A percentile compares a stretch with the other conserved stretches of the same genome.
Conservation (phyloP, 2,113 vertebrate species). For the Connochaetes taurinus region DNA sequence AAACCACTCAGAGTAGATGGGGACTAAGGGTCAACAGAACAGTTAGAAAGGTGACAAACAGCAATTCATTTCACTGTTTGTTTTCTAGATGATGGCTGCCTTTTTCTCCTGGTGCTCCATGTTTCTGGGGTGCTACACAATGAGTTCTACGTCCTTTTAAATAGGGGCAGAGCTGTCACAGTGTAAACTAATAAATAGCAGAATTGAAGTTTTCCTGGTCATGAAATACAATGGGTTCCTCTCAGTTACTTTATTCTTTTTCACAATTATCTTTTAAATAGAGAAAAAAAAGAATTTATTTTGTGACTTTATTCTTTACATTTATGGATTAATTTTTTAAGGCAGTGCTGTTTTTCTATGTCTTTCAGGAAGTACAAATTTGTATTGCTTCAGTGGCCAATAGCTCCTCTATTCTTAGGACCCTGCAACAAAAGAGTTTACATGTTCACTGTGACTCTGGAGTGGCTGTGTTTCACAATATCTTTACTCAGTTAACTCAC, state of each 20-base stretch:
- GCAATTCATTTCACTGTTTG: constrained; percentile 62
- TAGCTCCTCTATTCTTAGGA: background rate
- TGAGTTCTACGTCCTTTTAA: constrained; percentile 61
- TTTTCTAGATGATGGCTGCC: constrained; percentile 57
- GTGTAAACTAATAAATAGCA: constrained; percentile 57
- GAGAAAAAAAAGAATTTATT: background rate
- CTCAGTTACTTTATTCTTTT: constrained; percentile 32
- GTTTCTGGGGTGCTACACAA: constrained; percentile 55
- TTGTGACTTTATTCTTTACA: constrained; percentile 16
- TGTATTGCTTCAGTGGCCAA: background rate
- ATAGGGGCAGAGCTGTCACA: constrained; percentile 39
- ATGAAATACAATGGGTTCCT: constrained; percentile 15
- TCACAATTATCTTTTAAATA: background rate
- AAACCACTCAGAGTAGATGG: constrained; percentile 42
- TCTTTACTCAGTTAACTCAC: background rate
- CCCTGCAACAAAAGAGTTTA: background rate
- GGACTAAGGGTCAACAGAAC: constrained; percentile 36
- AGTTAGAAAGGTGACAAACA: constrained; percentile 58
- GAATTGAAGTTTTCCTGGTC: constrained; percentile 35
- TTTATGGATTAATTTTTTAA: background rate
- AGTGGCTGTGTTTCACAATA: background rate
- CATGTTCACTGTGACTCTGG: background rate
- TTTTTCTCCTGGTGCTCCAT: constrained; percentile 1
- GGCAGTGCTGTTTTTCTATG: background rate
- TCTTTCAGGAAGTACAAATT: background rate